A percentile compares a stretch with the other conserved stretches of the same genome.
phyloP scores from a whole-genome alignment of 2,888 invertebrate genomes.

The Neelides folsomi region DNA sequence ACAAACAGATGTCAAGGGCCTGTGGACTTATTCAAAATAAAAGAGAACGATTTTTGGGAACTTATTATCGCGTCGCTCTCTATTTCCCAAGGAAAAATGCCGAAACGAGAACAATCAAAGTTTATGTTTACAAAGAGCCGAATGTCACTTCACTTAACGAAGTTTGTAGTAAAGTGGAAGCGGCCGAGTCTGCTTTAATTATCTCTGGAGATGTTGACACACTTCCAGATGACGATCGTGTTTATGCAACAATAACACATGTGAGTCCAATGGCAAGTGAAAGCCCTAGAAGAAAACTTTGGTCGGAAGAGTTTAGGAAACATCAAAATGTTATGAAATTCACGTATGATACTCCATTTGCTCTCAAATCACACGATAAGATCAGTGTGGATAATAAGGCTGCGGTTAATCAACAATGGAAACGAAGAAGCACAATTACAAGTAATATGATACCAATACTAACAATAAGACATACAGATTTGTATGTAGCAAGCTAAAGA shows the following conservation, averaged over 20 bases:
- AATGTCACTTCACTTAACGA: conserved; percentile 32
- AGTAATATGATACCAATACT: too few species aligned
- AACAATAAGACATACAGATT: too few species aligned
- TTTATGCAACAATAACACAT: conserved; percentile 32
- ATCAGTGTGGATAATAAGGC: conserved; percentile 33
- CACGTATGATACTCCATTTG: conserved; percentile 32
- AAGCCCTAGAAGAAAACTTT: conserved; percentile 31
- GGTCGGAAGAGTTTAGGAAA: conserved; percentile 32
- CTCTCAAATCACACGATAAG: conserved; percentile 29
- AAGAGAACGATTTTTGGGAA: conserved; percentile 30
- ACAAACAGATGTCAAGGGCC: conserved; percentile 32
- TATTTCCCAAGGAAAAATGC: conserved; percentile 23
- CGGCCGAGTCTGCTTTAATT: conserved; percentile 28
- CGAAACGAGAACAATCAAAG: conserved; percentile 20
- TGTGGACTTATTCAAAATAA: conserved; percentile 31
- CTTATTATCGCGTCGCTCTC: conserved; percentile 30
- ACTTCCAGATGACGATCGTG: conserved; percentile 27
- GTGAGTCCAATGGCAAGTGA: conserved; percentile 30
- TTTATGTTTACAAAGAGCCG: conserved; percentile 32
- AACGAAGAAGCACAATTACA: conserved; percentile 75
- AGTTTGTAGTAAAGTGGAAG: conserved; percentile 30
- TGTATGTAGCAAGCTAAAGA: too few species aligned
- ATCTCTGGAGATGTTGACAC: conserved; percentile 30
- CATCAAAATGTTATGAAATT: conserved; percentile 32
- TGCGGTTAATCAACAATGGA: conserved; percentile 55